These are phyloP conservation scores for Rhagium mordax DNA, from an alignment of 2,888 invertebrate genomes.

Conservation along the genomic window DNA sequence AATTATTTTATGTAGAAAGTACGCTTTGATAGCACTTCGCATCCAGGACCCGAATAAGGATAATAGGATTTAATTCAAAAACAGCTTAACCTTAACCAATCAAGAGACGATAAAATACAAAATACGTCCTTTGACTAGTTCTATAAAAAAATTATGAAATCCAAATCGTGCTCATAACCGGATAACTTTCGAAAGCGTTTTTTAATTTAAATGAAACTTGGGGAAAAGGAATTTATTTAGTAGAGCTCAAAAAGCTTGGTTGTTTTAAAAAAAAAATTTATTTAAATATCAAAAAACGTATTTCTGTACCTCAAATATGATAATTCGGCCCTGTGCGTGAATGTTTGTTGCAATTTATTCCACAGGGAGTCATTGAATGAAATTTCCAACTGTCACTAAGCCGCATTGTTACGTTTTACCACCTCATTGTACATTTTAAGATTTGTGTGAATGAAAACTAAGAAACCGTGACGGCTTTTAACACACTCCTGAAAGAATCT, in stretches of 20 bases:
- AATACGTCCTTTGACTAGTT: too few species aligned
- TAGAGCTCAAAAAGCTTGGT: too few species aligned
- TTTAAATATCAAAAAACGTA: too few species aligned
- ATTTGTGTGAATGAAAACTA: slow-evolving; percentile 39
- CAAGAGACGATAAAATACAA: too few species aligned
- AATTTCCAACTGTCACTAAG: slow-evolving; percentile 21
- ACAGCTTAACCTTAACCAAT: too few species aligned
- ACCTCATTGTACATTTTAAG: slow-evolving; percentile 29
- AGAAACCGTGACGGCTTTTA: slow-evolving; percentile 48
- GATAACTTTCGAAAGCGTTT: too few species aligned
- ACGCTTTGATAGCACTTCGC: neutral
- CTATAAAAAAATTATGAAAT: too few species aligned
- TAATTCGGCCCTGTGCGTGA: neutral
- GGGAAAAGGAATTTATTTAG: too few species aligned
- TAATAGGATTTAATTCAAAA: neutral
- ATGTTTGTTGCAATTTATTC: neutral
- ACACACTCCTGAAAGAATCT: slow-evolving; percentile 38
- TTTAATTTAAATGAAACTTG: too few species aligned
- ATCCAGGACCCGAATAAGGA: neutral
- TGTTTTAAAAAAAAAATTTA: too few species aligned
- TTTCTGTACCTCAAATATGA: neutral
- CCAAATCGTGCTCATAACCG: too few species aligned
- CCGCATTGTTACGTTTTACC: slow-evolving; percentile 18
- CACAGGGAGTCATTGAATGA: slow-evolving; percentile 12
- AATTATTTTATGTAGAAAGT: neutral